Percentiles rank a stretch among this genome's conserved stretches.
phyloP scores from a whole-genome alignment of 1,140 invertebrate species.

The Drosophila insularis region DNA sequence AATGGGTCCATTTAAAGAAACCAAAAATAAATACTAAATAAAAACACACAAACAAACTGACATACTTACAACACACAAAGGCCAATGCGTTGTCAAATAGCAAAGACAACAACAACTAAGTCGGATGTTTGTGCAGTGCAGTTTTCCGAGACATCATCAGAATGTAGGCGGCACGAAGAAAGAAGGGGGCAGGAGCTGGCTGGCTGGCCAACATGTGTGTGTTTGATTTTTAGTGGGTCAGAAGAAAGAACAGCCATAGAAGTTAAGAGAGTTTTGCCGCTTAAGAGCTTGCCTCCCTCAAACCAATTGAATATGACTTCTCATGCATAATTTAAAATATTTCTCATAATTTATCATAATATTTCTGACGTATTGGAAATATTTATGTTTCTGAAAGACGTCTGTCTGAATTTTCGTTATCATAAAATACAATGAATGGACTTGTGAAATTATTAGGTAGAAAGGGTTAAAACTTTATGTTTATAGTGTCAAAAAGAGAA shows the following conservation, averaged over 20 bases:
- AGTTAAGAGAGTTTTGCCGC: neutral
- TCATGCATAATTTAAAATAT: neutral
- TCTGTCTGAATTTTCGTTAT: neutral
- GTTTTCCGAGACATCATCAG: conserved; percentile 29
- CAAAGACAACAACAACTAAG: conserved; percentile 25
- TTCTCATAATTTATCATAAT: neutral
- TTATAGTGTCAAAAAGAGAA: no score
- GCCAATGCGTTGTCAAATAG: conserved; percentile 35
- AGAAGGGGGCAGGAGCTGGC: neutral
- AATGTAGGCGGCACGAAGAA: neutral
- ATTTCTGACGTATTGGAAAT: neutral
- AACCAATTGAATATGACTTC: neutral
- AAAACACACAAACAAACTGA: conserved; percentile 56
- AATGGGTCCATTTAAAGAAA: conserved; percentile 67
- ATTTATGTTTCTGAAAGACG: conserved; percentile 7
- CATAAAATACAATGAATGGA: no score
- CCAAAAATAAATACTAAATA: conserved; percentile 63
- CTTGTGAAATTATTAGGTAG: no score
- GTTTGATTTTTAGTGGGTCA: conserved; percentile 2
- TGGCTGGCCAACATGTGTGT: conserved; percentile 1
- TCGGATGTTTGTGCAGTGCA: neutral
- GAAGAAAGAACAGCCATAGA: neutral
- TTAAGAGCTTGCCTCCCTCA: neutral
- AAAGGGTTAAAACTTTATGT: no score
- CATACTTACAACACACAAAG: conserved; percentile 61